phyloP scores from a whole-genome alignment of 2,797 vertebrate genomes.

The Apogon talboti region DNA sequence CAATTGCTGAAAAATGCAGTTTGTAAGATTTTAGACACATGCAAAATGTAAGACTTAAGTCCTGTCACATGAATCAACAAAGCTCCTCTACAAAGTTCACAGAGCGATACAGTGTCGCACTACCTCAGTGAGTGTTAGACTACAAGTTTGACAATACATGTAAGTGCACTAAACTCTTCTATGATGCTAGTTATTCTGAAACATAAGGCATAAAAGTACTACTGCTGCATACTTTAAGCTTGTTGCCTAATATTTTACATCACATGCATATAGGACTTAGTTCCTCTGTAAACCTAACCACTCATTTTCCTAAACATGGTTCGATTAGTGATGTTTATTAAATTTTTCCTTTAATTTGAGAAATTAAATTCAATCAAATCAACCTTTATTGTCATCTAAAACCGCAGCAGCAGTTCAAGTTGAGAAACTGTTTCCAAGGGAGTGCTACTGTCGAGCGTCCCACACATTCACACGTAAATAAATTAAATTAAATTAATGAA shows the following conservation, averaged over 20 bases:
- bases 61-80: conserved; percentile 47
- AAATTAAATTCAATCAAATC: no score
- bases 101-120: conserved; percentile 25
- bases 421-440: no score
- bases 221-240: neutral
- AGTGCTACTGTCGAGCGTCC: no score
- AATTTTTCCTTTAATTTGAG: no score
- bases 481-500: no score
- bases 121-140: conserved; percentile 13
- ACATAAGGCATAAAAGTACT: neutral
- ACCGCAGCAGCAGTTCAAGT: no score
- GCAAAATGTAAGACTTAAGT: conserved; percentile 19
- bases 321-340: no score
- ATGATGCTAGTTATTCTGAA: conserved; percentile 14
- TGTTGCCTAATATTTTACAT: neutral
- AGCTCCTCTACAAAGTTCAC: conserved; percentile 18
- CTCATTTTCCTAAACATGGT: no score
- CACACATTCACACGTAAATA: no score
- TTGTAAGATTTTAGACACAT: conserved; percentile 67
- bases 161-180: conserved; percentile 23
- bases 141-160: conserved; percentile 3
- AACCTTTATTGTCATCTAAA: no score
- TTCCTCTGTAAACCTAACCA: no score
- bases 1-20: conserved; percentile 56
- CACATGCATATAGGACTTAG: no score